These are phyloP conservation scores for Micronycteris hirsuta DNA, from an alignment of 2,113 vertebrate species.

Conservation along the genomic window DNA sequence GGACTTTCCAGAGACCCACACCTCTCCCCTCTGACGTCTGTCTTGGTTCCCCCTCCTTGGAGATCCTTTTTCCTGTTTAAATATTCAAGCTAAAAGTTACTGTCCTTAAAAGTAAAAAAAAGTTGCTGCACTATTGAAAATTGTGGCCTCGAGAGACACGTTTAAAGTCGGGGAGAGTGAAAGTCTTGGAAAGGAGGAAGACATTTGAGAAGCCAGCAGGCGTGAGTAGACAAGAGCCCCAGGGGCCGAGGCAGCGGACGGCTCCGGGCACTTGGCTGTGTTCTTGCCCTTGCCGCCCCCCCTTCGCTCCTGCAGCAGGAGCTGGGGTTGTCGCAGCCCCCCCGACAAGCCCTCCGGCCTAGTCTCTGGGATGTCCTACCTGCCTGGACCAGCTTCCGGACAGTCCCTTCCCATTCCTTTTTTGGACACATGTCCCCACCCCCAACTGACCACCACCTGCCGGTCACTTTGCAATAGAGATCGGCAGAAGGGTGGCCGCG, in stretches of 20 bases:
- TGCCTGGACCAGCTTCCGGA: neutral
- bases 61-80: neutral
- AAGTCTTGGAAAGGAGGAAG: no score
- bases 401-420: constrained; percentile 34
- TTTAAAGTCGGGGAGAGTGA: neutral
- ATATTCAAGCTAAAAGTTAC: neutral
- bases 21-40: neutral
- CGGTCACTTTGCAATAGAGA: neutral
- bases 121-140: neutral
- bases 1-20: neutral
- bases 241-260: neutral
- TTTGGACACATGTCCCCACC: neutral
- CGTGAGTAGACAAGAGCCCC: neutral
- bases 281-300: neutral
- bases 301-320: neutral
- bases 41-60: neutral
- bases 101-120: neutral
- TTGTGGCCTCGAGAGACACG: neutral
- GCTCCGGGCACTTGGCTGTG: no score
- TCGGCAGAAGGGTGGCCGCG: fast-evolving
- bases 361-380: neutral
- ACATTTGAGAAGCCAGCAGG: neutral
- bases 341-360: neutral
- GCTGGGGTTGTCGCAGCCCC: neutral
- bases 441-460: fast-evolving